Conservation (phyloP, 2,888 invertebrate genomes). For the Muschampia plurimacula region DNA sequence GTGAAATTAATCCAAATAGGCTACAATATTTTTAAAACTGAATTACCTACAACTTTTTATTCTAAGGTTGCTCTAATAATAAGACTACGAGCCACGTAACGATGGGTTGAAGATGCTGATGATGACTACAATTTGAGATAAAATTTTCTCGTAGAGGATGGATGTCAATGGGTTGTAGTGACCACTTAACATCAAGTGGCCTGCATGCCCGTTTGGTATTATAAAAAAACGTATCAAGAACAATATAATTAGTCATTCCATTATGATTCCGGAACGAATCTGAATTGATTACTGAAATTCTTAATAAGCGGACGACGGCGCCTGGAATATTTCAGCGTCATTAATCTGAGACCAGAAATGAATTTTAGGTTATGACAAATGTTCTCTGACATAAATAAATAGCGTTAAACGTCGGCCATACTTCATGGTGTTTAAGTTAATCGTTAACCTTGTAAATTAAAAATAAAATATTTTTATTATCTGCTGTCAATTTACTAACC, state of each 20-base stretch:
- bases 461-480: too few species aligned
- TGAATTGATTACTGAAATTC: constrained; percentile 31
- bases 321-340: constrained; percentile 21
- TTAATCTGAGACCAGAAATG: constrained; percentile 21
- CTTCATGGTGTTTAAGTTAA: too few species aligned
- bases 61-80: too few species aligned
- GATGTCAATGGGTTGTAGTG: background rate
- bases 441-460: too few species aligned
- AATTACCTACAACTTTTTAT: too few species aligned
- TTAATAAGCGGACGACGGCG: constrained; percentile 14
- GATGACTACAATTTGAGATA: too few species aligned
- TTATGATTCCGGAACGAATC: constrained; percentile 21
- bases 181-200: background rate
- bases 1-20: too few species aligned
- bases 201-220: background rate
- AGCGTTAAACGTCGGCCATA: background rate
- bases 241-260: constrained; percentile 24
- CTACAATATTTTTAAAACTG: too few species aligned
- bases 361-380: constrained; percentile 26
- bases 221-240: constrained; percentile 2
- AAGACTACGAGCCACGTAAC: too few species aligned
- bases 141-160: background rate
- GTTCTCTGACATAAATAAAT: constrained; percentile 2
- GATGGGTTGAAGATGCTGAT: too few species aligned
- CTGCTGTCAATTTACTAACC: too few species aligned